Conservation (phyloP, 2,797 vertebrate genomes). For the Podarcis siculus region DNA sequence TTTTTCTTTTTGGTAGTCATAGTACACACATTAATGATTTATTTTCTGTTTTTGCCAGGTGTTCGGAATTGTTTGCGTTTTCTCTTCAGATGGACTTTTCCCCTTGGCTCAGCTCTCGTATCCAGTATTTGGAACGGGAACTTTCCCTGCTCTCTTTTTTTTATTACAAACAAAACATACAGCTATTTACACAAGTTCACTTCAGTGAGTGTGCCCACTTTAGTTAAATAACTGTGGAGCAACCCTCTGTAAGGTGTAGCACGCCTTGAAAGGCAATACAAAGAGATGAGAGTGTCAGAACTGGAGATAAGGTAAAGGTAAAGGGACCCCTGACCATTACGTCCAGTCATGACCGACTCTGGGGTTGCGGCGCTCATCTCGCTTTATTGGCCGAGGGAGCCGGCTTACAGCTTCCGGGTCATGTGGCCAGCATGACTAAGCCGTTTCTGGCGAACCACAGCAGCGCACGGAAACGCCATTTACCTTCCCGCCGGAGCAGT, state of each 20-base stretch:
- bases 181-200: neutral
- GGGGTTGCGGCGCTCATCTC: too few relatives aligned
- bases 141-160: neutral
- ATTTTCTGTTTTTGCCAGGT: slow-evolving; percentile 27
- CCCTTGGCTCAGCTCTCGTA: neutral
- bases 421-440: too few relatives aligned
- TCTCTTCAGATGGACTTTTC: neutral
- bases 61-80: slow-evolving; percentile 11
- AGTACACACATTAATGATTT: neutral
- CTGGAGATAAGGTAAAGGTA: neutral
- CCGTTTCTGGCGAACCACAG: too few relatives aligned
- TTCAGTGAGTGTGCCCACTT: neutral
- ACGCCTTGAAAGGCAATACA: neutral
- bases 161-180: neutral
- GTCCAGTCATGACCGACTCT: too few relatives aligned
- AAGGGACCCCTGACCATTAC: too few relatives aligned
- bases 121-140: neutral
- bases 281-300: neutral
- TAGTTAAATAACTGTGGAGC: neutral
- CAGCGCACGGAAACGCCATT: too few relatives aligned
- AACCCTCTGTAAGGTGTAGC: neutral
- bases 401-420: too few relatives aligned
- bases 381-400: too few relatives aligned
- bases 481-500: too few relatives aligned
- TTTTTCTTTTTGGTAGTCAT: slow-evolving; percentile 15